These are phyloP conservation scores for Drosophila watanabei DNA, from an alignment of 1,140 invertebrate species.

Conservation along the genomic window DNA sequence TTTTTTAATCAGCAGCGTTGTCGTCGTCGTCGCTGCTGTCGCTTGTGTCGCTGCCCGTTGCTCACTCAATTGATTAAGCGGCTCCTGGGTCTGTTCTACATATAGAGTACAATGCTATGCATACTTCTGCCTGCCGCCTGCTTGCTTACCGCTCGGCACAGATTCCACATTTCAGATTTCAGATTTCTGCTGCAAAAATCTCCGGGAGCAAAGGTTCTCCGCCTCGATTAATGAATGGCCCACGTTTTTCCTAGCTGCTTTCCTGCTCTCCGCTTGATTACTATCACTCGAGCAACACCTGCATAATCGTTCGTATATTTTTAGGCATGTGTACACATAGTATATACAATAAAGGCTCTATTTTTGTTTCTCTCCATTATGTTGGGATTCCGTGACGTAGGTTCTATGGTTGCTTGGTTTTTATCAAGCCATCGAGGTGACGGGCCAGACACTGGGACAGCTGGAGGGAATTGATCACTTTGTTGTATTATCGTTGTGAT, in stretches of 20 bases:
- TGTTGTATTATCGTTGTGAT: conserved; percentile 5
- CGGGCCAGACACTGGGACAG: conserved; percentile 10
- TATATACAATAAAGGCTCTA: background rate
- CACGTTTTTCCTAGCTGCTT: conserved; percentile 39
- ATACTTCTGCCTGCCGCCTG: conserved; percentile 3
- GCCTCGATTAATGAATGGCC: conserved; percentile 66
- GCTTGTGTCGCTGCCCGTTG: conserved; percentile 31
- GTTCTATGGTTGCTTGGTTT: conserved; percentile 7
- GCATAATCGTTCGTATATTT: conserved; percentile 16
- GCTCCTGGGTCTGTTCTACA: conserved; percentile 47
- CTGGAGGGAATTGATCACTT: background rate
- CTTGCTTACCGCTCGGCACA: conserved; percentile 58
- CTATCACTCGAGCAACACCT: conserved; percentile 19
- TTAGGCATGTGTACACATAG: conserved; percentile 1
- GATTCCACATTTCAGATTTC: conserved; percentile 59
- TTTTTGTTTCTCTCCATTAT: background rate
- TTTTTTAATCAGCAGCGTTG: conserved; percentile 72
- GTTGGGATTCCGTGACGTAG: conserved; percentile 10
- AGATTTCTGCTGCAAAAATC: conserved; percentile 57
- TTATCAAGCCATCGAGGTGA: conserved; percentile 3
- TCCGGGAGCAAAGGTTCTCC: conserved; percentile 80
- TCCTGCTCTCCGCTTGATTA: conserved; percentile 9
- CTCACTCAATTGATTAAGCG: conserved; percentile 78
- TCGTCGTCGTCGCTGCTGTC: conserved; percentile 38
- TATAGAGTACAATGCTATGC: conserved; percentile 49